Evolutionary conservation across 1,140 invertebrate species (phyloP).

Genomic region (Drosophila simulans): DNA sequence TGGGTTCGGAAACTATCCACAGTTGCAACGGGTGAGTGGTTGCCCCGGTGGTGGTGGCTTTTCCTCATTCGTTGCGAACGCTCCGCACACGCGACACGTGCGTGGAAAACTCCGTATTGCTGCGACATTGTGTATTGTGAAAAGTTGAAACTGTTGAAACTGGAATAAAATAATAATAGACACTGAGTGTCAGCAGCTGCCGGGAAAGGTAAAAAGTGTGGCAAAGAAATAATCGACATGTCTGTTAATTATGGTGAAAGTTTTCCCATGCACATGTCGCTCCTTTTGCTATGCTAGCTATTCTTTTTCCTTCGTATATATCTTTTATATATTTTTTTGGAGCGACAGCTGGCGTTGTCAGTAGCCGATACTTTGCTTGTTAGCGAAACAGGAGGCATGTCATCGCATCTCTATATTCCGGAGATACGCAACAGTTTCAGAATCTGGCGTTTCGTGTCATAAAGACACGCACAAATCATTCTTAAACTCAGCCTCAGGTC

Average conservation of each 20-base stretch:
- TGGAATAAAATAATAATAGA: conserved; percentile 60
- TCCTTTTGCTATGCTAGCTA: conserved; percentile 58
- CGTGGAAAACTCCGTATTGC: conserved; percentile 62
- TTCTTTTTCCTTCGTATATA: conserved; percentile 29
- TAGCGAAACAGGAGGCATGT: conserved; percentile 52
- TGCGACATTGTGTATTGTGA: conserved; percentile 51
- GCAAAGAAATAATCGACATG: conserved; percentile 80
- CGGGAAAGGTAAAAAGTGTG: conserved; percentile 77
- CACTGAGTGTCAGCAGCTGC: conserved; percentile 52
- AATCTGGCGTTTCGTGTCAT: conserved; percentile 65
- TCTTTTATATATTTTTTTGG: conserved; percentile 43
- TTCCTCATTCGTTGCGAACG: conserved; percentile 65
- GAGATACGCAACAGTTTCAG: conserved; percentile 37
- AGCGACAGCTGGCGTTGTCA: conserved; percentile 70
- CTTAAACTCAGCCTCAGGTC: conserved; percentile 57
- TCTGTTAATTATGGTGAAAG: conserved; percentile 83
- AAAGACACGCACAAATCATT: conserved; percentile 83
- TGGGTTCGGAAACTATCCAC: conserved; percentile 37
- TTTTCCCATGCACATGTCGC: conserved; percentile 51
- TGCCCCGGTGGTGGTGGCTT: conserved; percentile 35
- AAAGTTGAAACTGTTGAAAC: conserved; percentile 66
- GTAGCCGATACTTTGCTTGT: conserved; percentile 54
- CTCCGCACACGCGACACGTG: conserved; percentile 74
- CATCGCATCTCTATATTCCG: conserved; percentile 24
- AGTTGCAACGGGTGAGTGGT: conserved; percentile 60